Evolutionary conservation across 2,888 invertebrate genomes (phyloP).

Genomic region (Strigamia transsilvanica): DNA sequence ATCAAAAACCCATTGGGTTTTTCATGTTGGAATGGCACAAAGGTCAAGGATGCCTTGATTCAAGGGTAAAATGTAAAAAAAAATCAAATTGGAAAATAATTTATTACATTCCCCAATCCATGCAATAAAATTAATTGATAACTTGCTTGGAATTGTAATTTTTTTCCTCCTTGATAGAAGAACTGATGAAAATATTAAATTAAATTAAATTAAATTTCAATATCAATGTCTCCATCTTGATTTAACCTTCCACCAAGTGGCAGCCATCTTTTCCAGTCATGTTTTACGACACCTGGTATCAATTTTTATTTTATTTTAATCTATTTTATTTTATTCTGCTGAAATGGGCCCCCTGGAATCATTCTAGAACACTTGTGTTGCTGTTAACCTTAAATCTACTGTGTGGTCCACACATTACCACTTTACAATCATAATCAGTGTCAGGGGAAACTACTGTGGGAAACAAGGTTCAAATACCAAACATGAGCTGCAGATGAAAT

Average conservation of each 20-base stretch:
- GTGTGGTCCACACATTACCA: not conserved
- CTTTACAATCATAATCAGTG: not conserved
- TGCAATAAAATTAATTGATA: not conserved
- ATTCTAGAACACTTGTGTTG: too few species aligned
- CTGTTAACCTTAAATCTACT: too few species aligned
- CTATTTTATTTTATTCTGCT: too few species aligned
- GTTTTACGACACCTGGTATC: too few species aligned
- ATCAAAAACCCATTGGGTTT: slow-evolving; percentile 17
- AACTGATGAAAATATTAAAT: too few species aligned
- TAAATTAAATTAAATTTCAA: too few species aligned
- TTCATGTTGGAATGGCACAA: slow-evolving; percentile 4
- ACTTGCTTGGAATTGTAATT: not conserved
- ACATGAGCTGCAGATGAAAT: not conserved
- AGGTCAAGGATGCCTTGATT: slow-evolving; percentile 15
- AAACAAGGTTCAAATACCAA: not conserved
- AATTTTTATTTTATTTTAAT: too few species aligned
- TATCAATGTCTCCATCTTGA: too few species aligned
- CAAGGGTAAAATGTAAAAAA: not conserved
- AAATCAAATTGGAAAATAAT: not conserved
- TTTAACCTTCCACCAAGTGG: too few species aligned
- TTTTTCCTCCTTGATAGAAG: too few species aligned
- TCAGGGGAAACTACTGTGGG: not conserved
- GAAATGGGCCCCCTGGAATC: too few species aligned
- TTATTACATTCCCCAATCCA: not conserved
- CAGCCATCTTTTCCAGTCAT: too few species aligned